These are phyloP conservation scores for Cyprinella venusta DNA, from an alignment of 2,797 vertebrate genomes.

Conservation along the genomic window DNA sequence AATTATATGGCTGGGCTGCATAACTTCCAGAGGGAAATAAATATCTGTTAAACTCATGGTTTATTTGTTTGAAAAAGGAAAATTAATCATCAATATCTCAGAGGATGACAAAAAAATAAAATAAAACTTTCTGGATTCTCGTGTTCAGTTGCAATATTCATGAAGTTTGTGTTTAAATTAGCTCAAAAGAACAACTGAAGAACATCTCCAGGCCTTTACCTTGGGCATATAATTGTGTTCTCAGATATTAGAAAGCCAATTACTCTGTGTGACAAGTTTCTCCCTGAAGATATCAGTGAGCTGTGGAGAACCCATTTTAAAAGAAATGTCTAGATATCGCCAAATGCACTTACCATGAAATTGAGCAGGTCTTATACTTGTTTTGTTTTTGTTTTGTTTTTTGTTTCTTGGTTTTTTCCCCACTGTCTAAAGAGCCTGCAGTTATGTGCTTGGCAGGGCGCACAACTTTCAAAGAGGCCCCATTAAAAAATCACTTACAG, in stretches of 20 bases:
- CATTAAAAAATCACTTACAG: slow-evolving; percentile 38
- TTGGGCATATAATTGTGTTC: slow-evolving; percentile 75
- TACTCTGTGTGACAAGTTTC: slow-evolving; percentile 88
- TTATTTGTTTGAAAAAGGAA: slow-evolving; percentile 21
- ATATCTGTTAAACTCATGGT: slow-evolving; percentile 34
- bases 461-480: slow-evolving; percentile 41
- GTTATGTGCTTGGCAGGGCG: slow-evolving; percentile 48
- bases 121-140: background rate
- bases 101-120: background rate
- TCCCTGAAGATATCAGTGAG: slow-evolving; percentile 91
- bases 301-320: slow-evolving; percentile 89
- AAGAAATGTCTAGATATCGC: slow-evolving; percentile 83
- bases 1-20: slow-evolving; percentile 20
- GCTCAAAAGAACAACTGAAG: slow-evolving; percentile 68
- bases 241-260: slow-evolving; percentile 89
- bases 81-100: slow-evolving; percentile 23
- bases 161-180: slow-evolving; percentile 11
- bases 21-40: slow-evolving; percentile 43
- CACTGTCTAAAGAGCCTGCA: slow-evolving; percentile 70
- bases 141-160: slow-evolving; percentile 1
- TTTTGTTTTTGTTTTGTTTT: slow-evolving; percentile 58
- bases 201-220: slow-evolving; percentile 53
- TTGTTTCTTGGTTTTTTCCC: too few species aligned
- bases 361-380: slow-evolving; percentile 85
- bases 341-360: slow-evolving; percentile 91